phyloP scores from a whole-genome alignment of 2,113 vertebrate genomes.

The Parus major region DNA sequence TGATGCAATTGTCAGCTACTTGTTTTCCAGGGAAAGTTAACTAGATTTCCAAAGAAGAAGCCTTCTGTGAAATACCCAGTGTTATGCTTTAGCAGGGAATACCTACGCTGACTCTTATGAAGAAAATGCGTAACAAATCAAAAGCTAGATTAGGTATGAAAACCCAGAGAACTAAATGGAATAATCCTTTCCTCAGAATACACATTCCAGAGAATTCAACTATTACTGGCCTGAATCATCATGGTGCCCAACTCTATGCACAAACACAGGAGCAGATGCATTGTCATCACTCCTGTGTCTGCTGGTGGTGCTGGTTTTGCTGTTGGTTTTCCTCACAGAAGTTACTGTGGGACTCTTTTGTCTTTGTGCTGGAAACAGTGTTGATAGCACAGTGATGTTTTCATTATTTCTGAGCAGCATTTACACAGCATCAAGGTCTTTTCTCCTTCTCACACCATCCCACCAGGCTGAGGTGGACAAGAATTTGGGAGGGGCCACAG shows the following conservation, averaged over 20 bases:
- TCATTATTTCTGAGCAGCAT: neutral
- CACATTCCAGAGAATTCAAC: neutral
- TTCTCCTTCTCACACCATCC: neutral
- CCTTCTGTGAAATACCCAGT: neutral
- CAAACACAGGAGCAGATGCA: neutral
- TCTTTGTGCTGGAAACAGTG: neutral
- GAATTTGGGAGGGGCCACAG: neutral
- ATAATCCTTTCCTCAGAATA: neutral
- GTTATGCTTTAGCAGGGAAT: accelerated
- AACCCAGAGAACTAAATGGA: neutral
- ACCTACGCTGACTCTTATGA: neutral
- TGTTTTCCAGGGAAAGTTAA: neutral
- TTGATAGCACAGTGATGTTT: neutral
- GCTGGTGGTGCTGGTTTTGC: neutral
- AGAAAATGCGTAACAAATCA: neutral
- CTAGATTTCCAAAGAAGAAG: neutral
- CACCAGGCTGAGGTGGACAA: neutral
- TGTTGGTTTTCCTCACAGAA: neutral
- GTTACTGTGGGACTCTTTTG: neutral
- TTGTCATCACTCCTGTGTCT: neutral
- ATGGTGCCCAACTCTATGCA: neutral
- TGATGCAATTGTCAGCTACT: neutral
- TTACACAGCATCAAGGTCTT: neutral
- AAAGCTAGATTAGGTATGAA: neutral
- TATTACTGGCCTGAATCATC: neutral